Conservation (phyloP, 2,113 vertebrate genomes). For the Monopterus albus region DNA sequence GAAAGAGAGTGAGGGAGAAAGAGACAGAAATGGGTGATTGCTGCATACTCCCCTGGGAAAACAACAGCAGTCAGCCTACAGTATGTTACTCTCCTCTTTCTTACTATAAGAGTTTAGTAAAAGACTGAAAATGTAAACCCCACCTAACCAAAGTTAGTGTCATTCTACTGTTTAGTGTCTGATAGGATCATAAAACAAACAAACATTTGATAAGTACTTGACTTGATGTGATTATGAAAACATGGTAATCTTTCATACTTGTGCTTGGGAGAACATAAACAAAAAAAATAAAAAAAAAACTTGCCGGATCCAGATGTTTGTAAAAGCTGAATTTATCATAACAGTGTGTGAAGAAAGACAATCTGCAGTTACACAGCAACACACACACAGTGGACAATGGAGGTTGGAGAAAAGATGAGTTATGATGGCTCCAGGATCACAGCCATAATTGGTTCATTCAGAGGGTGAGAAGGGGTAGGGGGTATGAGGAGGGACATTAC, state of each 20-base stretch:
- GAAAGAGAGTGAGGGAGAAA: constrained; percentile 34
- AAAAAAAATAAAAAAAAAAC: constrained; percentile 34
- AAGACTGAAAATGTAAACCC: constrained; percentile 24
- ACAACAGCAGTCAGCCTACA: constrained; percentile 20
- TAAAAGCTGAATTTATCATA: constrained; percentile 37
- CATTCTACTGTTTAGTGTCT: constrained; percentile 4
- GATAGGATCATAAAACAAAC: neutral
- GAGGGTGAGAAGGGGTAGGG: constrained; percentile 40
- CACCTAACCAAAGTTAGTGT: constrained; percentile 7
- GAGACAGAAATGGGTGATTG: constrained; percentile 61
- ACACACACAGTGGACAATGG: constrained; percentile 34
- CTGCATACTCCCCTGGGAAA: constrained; percentile 44
- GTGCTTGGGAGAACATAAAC: constrained; percentile 15
- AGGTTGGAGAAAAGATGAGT: constrained; percentile 45
- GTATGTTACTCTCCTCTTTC: constrained; percentile 29
- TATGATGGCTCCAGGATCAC: constrained; percentile 52
- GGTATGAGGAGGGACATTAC: constrained; percentile 52
- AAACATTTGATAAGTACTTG: constrained; percentile 20
- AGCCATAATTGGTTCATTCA: constrained; percentile 64
- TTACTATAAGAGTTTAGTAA: constrained; percentile 18
- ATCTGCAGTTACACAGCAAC: constrained; percentile 12
- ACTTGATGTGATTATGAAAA: constrained; percentile 38
- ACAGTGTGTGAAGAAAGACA: neutral
- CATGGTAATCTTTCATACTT: constrained; percentile 20
- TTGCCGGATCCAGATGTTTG: constrained; percentile 41